phyloP scores from a whole-genome alignment of 2,888 invertebrate species.

The Cynaeus angustus region DNA sequence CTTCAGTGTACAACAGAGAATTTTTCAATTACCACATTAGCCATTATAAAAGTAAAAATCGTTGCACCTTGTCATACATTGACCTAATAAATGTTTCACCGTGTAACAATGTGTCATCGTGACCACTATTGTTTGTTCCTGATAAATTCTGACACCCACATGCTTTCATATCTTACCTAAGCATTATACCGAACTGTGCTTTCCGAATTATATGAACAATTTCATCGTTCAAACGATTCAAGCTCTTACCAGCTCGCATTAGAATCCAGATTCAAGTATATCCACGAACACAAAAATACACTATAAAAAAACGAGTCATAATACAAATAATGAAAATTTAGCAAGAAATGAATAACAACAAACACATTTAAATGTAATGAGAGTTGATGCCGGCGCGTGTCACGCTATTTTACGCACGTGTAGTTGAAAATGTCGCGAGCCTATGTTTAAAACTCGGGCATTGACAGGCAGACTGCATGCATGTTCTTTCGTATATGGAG shows the following conservation, averaged over 20 bases:
- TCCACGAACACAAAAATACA: conserved; percentile 10
- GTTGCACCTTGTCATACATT: conserved; percentile 2
- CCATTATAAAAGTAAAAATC: not conserved
- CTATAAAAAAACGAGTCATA: not conserved
- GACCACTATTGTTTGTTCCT: conserved; percentile 1
- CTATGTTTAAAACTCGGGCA: conserved; percentile 35
- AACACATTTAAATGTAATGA: conserved; percentile 2
- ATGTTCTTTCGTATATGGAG: conserved; percentile 31
- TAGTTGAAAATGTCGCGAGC: conserved; percentile 47
- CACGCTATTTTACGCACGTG: conserved; percentile 50
- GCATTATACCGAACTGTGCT: not conserved
- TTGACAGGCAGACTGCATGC: conserved; percentile 37
- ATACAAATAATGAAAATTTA: conserved; percentile 10
- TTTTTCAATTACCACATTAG: not conserved
- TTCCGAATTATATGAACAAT: no score
- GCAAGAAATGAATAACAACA: not conserved
- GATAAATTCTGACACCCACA: conserved; percentile 8
- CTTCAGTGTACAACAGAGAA: no score
- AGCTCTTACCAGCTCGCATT: not conserved
- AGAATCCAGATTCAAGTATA: conserved; percentile 3
- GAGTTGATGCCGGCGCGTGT: conserved; percentile 30
- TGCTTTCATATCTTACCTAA: not conserved
- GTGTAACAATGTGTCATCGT: conserved; percentile 7
- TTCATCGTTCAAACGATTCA: no score
- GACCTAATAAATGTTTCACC: conserved; percentile 10